Base-by-base conservation (phyloP, 2,888 invertebrate genomes). In the Trachelus iudaicus region DNA sequence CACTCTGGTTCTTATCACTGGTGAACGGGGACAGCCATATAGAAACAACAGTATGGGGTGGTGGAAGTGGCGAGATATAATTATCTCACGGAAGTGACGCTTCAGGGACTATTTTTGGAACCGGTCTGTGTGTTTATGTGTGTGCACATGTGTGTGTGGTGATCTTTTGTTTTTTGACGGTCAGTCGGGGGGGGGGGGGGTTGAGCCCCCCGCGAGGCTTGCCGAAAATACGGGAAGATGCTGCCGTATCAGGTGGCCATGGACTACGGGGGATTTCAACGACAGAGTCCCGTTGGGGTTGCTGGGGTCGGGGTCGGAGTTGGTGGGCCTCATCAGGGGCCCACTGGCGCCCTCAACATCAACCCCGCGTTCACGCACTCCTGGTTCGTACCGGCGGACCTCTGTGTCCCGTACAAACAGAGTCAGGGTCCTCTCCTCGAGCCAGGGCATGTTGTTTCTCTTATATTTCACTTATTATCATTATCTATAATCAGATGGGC, bases 381-480 rank as follows among this genome's bases (percentile, higher is more conserved):
- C 94, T 97, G 97, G 97, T 96, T 97, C 95, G 97, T 97, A 94
- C 96, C 96, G 94, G 96, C 96, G 95, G 97, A 97, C 94, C 95
- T 97, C 94, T 97, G 97, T 95, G 95, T 96, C 94, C 96, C 96
- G 94, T 95, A 95, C 93, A 95, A 95, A 93, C 95, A 95, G 94
- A 93, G 94, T 93, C 94, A 94, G 93, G 93, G 94, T 94, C 95
- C 95, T 94, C 95, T 95, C 94, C 95, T 97, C 94, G 97, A 97
- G 95, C 96, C 97, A 94, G 97, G 97, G 97, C 96, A 96, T 95
- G 96, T 93, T 90, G 87, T 89, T 90, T 95, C 91, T 94, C 93
- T 94, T 92, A 92, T 93, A 92, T 89, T 85, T 87, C 85, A 85
- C 84, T 88, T 85, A 87, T 85, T 85, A 84, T 79, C 56, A 56